phyloP scores from a whole-genome alignment of 2,888 invertebrate genomes.

The Volucella zonaria region DNA sequence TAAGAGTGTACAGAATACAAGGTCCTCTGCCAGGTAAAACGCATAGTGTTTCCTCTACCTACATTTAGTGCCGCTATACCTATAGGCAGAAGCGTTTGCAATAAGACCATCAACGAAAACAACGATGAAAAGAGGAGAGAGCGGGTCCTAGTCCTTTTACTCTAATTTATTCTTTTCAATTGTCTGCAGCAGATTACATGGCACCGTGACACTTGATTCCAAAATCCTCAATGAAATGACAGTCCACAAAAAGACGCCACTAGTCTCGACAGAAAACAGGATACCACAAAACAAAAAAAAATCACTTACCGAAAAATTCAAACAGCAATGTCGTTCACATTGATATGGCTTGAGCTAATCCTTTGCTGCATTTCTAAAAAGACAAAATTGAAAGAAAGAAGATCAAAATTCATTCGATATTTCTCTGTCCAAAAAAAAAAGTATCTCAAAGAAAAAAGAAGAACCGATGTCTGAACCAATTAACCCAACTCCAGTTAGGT shows the following conservation, averaged over 20 bases:
- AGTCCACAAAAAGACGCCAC: slow-evolving; percentile 28
- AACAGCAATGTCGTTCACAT: slow-evolving; percentile 52
- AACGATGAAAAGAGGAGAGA: too few species aligned
- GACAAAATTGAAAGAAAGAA: slow-evolving; percentile 1
- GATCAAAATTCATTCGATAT: neutral
- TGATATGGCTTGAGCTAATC: slow-evolving; percentile 37
- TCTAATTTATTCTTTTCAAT: slow-evolving; percentile 11
- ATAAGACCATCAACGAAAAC: too few species aligned
- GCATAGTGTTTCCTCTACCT: too few species aligned
- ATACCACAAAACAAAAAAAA: neutral
- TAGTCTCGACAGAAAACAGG: neutral
- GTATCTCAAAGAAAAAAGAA: neutral
- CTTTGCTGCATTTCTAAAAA: slow-evolving; percentile 52
- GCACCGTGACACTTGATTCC: neutral
- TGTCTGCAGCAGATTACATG: neutral
- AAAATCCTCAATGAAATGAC: neutral
- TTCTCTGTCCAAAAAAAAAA: slow-evolving; percentile 7
- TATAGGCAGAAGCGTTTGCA: too few species aligned
- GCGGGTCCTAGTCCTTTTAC: neutral
- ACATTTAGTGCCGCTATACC: too few species aligned
- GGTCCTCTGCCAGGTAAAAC: too few species aligned
- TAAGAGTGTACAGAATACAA: too few species aligned
- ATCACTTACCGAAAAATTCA: slow-evolving; percentile 51
- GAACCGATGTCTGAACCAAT: slow-evolving; percentile 30
- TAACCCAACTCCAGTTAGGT: slow-evolving; percentile 51